phyloP scores from a whole-genome alignment of 53 echinoderm and acorn worm species.

The Paracentrotus lividus region DNA sequence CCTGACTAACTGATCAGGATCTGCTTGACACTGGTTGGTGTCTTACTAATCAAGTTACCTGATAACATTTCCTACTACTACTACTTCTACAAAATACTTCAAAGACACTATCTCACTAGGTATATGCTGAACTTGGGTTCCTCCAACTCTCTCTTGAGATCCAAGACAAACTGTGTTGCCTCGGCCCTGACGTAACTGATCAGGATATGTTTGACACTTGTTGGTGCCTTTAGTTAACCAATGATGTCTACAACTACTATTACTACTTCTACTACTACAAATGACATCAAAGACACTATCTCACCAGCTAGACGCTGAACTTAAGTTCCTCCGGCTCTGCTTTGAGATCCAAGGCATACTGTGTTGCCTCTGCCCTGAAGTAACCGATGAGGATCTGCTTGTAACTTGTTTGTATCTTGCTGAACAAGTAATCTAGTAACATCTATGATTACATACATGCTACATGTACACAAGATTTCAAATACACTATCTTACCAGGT shows the following conservation, averaged over 20 bases:
- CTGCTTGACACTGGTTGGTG: too few species aligned
- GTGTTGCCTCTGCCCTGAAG: constrained; percentile 92
- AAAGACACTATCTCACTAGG: constrained; percentile 76
- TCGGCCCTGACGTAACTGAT: constrained; percentile 98
- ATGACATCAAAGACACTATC: constrained; percentile 24
- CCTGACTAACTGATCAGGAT: constrained; percentile 97
- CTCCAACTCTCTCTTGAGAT: constrained; percentile 91
- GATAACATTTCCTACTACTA: too few species aligned
- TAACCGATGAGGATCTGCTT: constrained; percentile 97
- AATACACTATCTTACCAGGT: constrained; percentile 79
- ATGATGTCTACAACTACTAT: too few species aligned
- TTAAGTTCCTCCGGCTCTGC: constrained; percentile 77
- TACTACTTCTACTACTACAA: too few species aligned
- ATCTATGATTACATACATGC: too few species aligned
- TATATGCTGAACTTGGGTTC: constrained; percentile 85
- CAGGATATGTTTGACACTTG: constrained; percentile 91
- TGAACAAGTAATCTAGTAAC: too few species aligned
- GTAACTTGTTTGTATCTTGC: too few species aligned
- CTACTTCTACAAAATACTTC: not conserved
- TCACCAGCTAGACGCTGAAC: constrained; percentile 93
- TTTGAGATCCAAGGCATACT: constrained; percentile 94
- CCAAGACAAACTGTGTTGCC: constrained; percentile 94
- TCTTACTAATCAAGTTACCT: too few species aligned
- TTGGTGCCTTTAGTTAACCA: constrained; percentile 56
- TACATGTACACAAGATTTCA: constrained; percentile 26